These are phyloP conservation scores for Clistopyga incitator DNA, from an alignment of 2,888 invertebrate species.

Conservation along the genomic window DNA sequence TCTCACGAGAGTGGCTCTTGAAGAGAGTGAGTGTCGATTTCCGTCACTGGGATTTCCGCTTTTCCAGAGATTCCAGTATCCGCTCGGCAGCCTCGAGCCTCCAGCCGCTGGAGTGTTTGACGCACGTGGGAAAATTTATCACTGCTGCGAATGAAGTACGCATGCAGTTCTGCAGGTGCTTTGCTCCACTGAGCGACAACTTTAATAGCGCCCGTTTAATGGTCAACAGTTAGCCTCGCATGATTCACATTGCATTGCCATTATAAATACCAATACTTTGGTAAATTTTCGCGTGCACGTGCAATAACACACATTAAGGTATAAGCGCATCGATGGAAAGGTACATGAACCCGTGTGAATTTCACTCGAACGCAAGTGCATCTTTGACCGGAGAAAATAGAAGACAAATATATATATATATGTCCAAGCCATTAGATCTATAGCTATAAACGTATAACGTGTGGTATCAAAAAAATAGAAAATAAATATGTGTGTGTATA, in stretches of 20 bases:
- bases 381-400: conserved; percentile 3
- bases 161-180: conserved; percentile 30
- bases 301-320: background rate
- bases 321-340: conserved; percentile 1
- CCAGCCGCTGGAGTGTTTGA: background rate
- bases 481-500: background rate
- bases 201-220: background rate
- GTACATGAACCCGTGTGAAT: conserved; percentile 11
- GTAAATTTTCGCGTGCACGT: background rate
- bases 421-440: background rate
- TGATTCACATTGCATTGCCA: conserved; percentile 21
- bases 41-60: background rate
- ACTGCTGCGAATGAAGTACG: background rate
- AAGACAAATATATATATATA: background rate
- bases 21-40: background rate
- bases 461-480: background rate
- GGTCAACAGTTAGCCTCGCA: conserved; percentile 8
- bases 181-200: conserved; percentile 36
- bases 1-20: background rate
- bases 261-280: background rate
- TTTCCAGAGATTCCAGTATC: conserved; percentile 8
- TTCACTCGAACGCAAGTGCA: background rate
- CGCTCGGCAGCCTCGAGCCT: background rate
- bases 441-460: background rate
- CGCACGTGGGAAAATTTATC: conserved; percentile 47